Evolutionary conservation across 64 coral and sea anemone species (phyloP).

Genomic region (Orbicella faveolata): DNA sequence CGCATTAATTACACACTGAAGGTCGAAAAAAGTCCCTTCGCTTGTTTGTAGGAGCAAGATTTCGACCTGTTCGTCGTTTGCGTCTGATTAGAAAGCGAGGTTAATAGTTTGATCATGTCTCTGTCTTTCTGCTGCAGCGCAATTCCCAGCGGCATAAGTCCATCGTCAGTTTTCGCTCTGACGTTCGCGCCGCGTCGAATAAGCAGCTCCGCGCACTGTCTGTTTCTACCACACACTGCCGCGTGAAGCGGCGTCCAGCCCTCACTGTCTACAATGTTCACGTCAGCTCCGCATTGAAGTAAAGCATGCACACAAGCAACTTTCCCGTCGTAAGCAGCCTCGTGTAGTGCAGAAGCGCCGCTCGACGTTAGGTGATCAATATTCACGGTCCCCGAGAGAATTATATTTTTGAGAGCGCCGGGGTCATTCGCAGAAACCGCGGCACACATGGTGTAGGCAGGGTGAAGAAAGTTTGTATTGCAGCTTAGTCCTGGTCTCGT

Average conservation of each 20-base stretch:
- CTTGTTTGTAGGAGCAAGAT: slow-evolving; percentile 16
- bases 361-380: slow-evolving; percentile 80
- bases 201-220: slow-evolving; percentile 62
- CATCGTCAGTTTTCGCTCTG: slow-evolving; percentile 73
- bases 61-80: slow-evolving; percentile 10
- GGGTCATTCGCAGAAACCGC: slow-evolving; percentile 81
- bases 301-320: slow-evolving; percentile 61
- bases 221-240: slow-evolving; percentile 81
- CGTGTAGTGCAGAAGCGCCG: slow-evolving; percentile 83
- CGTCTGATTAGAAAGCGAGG: slow-evolving; percentile 31
- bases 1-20: slow-evolving; percentile 20
- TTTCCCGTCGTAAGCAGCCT: slow-evolving; percentile 87
- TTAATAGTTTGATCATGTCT: slow-evolving; percentile 83
- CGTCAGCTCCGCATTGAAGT: slow-evolving; percentile 76
- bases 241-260: slow-evolving; percentile 91
- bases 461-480: slow-evolving; percentile 62
- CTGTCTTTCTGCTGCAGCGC: slow-evolving; percentile 81
- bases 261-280: slow-evolving; percentile 62
- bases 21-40: slow-evolving; percentile 15
- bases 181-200: slow-evolving; percentile 71
- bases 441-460: slow-evolving; percentile 67
- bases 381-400: slow-evolving; percentile 85
- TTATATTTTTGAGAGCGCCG: slow-evolving; percentile 73
- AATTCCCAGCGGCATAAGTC: slow-evolving; percentile 76
- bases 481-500: slow-evolving; percentile 11